These are phyloP conservation scores for Spinibarbus caldwelli DNA, from an alignment of 2,797 vertebrate species.

Conservation along the genomic window DNA sequence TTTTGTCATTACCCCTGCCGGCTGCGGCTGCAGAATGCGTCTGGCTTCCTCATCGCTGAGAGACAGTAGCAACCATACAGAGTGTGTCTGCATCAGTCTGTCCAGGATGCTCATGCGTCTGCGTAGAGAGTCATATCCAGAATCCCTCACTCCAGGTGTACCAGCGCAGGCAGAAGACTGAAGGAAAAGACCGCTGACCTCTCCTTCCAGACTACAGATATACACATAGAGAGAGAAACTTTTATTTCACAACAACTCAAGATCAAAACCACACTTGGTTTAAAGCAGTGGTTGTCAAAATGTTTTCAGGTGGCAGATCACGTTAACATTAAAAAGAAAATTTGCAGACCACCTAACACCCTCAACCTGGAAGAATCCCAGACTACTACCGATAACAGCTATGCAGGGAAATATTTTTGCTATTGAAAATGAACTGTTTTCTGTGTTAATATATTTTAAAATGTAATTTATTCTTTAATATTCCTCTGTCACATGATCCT, in stretches of 20 bases:
- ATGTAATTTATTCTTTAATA: background rate
- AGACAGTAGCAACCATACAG: conserved; percentile 90
- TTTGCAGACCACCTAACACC: background rate
- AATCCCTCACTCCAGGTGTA: conserved; percentile 82
- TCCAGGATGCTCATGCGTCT: conserved; percentile 90
- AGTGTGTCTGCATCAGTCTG: conserved; percentile 88
- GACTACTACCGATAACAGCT: background rate
- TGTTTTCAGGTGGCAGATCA: background rate
- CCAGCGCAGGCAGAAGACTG: conserved; percentile 70
- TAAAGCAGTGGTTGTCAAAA: background rate
- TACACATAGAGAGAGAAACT: background rate
- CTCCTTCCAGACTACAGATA: conserved; percentile 77
- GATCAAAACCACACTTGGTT: background rate
- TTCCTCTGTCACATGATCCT: background rate
- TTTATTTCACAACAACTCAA: background rate
- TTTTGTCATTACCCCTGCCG: conserved; percentile 82
- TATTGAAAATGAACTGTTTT: background rate
- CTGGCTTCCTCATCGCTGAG: conserved; percentile 82
- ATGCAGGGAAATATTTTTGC: background rate
- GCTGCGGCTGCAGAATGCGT: conserved; percentile 81
- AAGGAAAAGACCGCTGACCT: conserved; percentile 80
- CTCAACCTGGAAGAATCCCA: background rate
- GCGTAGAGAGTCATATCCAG: conserved; percentile 90
- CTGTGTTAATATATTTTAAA: background rate
- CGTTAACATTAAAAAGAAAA: background rate